Conservation (phyloP, 92 coral and sea anemone genomes). For the Zoanthus sansibaricus region DNA sequence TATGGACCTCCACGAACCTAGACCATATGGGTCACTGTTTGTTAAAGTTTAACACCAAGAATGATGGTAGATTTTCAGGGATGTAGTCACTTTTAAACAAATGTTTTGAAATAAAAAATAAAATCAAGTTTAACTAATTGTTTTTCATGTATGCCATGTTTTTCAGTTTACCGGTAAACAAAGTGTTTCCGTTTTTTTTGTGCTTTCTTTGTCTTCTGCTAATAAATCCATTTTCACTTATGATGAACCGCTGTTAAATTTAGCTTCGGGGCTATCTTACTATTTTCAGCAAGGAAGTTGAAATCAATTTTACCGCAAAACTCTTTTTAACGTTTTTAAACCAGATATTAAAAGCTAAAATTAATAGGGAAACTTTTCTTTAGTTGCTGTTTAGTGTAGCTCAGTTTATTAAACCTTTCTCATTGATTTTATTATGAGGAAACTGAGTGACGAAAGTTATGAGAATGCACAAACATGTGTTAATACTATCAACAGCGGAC, state of each 20-base stretch:
- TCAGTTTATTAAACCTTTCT: no score
- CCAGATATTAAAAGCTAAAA: constrained; percentile 1
- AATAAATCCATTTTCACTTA: constrained; percentile 12
- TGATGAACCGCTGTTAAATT: constrained; percentile 19
- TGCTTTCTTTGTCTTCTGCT: constrained; percentile 1
- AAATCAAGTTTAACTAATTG: not conserved
- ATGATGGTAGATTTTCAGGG: not conserved
- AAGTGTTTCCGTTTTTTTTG: constrained; percentile 22
- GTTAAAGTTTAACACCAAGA: not conserved
- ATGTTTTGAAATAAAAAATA: constrained; percentile 24
- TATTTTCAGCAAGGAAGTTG: not conserved
- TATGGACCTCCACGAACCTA: constrained; percentile 18
- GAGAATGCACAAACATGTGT: not conserved
- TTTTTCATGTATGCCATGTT: no score
- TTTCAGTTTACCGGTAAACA: constrained; percentile 19
- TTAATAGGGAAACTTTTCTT: not conserved
- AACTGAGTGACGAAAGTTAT: not conserved
- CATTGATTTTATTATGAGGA: no score
- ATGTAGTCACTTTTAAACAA: not conserved
- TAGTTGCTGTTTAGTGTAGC: not conserved
- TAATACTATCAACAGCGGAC: not conserved
- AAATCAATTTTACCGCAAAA: constrained; percentile 1
- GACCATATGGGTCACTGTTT: not conserved
- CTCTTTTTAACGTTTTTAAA: constrained; percentile 10
- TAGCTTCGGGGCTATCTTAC: constrained; percentile 19